Percentiles rank a stretch among this genome's conserved stretches.
These are phyloP conservation scores for Camelus dromedarius DNA, from an alignment of 2,113 vertebrate species.

Conservation along the genomic window DNA sequence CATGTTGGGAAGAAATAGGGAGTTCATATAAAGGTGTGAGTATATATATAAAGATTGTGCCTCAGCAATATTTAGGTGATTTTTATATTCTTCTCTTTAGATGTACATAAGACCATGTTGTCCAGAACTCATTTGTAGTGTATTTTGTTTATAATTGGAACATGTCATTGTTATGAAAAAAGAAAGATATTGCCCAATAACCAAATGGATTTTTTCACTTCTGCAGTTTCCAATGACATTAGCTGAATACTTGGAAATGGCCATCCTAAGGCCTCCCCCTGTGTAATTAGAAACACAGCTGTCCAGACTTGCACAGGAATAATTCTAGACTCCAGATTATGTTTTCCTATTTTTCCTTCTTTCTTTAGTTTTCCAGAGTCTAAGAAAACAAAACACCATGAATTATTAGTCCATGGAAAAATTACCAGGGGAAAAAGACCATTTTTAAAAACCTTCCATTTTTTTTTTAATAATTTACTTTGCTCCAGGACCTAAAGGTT, in stretches of 20 bases:
- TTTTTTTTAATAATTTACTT: conserved; percentile 82
- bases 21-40: not conserved
- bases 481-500: conserved; percentile 61
- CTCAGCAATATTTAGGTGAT: not conserved
- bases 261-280: conserved; percentile 23
- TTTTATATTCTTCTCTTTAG: not conserved
- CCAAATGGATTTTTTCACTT: not conserved
- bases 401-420: conserved; percentile 79
- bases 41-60: not conserved
- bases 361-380: conserved; percentile 76
- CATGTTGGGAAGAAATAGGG: not conserved
- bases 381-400: conserved; percentile 49
- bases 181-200: not conserved
- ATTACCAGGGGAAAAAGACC: conserved; percentile 59
- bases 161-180: conserved; percentile 41
- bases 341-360: conserved; percentile 71
- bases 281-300: conserved; percentile 79
- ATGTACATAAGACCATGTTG: not conserved
- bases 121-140: not conserved
- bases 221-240: conserved; percentile 52
- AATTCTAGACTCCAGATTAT: conserved; percentile 66
- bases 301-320: not conserved
- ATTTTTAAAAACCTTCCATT: conserved; percentile 58
- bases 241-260: conserved; percentile 57
- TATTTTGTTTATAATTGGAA: not conserved